These are phyloP conservation scores for Cryptocephalus moraei DNA, from an alignment of 2,888 invertebrate genomes.

Conservation along the genomic window DNA sequence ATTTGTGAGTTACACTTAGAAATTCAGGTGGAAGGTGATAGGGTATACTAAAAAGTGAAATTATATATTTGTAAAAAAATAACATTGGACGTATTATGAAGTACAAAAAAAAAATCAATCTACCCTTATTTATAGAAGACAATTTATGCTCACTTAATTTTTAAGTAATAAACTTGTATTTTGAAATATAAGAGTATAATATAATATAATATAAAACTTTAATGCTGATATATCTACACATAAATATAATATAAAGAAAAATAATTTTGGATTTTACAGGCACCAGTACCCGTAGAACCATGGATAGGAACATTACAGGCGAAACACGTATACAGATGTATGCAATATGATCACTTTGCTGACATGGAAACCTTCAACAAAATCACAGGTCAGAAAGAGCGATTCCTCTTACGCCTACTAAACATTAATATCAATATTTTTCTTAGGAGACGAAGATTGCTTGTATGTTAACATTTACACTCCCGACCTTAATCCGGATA, in stretches of 20 bases:
- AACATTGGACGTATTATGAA: too few species aligned
- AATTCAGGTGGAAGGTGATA: too few species aligned
- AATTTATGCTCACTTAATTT: too few species aligned
- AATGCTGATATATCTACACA: not conserved
- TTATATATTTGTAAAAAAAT: too few species aligned
- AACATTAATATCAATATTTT: constrained; percentile 9
- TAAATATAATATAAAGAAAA: not conserved
- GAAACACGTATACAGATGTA: constrained; percentile 37
- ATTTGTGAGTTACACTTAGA: too few species aligned
- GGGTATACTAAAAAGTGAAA: too few species aligned
- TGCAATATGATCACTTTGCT: constrained; percentile 30
- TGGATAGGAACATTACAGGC: constrained; percentile 62
- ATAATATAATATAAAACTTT: not conserved
- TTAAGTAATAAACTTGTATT: too few species aligned
- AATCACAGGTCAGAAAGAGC: too few species aligned
- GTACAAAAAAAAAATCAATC: too few species aligned
- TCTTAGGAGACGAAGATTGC: constrained; percentile 56
- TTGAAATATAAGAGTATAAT: too few species aligned
- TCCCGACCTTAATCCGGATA: constrained; percentile 38
- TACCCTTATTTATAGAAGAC: too few species aligned
- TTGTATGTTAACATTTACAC: constrained; percentile 54
- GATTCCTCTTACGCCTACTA: not conserved
- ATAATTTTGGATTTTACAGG: constrained; percentile 5
- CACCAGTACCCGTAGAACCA: constrained; percentile 45
- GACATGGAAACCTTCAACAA: too few species aligned